Evolutionary conservation across 2,797 vertebrate genomes (phyloP).

Genomic region (Enteromius argenteus): DNA sequence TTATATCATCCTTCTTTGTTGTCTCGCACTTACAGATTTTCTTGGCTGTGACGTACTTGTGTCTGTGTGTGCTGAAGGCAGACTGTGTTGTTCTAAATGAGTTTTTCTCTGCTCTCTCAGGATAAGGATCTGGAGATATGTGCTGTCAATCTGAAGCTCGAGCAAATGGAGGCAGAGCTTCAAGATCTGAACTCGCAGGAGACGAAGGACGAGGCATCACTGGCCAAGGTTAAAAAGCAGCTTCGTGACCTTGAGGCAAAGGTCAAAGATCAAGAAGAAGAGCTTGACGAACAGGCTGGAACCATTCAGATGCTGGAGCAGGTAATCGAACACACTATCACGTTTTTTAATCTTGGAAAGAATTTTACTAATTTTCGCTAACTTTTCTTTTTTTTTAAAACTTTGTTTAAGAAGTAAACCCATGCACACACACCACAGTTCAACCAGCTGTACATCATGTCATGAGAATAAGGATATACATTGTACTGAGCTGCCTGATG

Average conservation of each 20-base stretch:
- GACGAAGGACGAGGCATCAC: slow-evolving; percentile 93
- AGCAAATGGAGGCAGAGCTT: slow-evolving; percentile 91
- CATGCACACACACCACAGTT: not conserved
- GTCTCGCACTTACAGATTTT: slow-evolving; percentile 3
- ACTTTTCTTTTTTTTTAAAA: not conserved
- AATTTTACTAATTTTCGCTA: not conserved
- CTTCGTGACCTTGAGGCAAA: slow-evolving; percentile 93
- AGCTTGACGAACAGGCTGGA: slow-evolving; percentile 96
- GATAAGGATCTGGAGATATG: slow-evolving; percentile 92
- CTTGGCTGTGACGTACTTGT: slow-evolving; percentile 5
- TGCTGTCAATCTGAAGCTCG: slow-evolving; percentile 86
- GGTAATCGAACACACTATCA: slow-evolving; percentile 73
- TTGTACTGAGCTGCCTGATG: slow-evolving; percentile 22
- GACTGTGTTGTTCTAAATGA: slow-evolving; percentile 10
- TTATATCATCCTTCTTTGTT: slow-evolving; percentile 10
- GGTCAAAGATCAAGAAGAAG: slow-evolving; percentile 97
- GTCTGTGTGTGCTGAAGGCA: slow-evolving; percentile 13
- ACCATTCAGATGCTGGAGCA: slow-evolving; percentile 98
- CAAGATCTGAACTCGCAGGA: slow-evolving; percentile 96
- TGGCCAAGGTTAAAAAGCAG: slow-evolving; percentile 94
- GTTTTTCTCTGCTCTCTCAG: slow-evolving; percentile 68
- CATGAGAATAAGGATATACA: not conserved
- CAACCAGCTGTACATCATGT: not conserved
- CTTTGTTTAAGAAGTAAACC: not conserved
- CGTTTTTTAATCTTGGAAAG: not conserved